Evolutionary conservation across 2,888 invertebrate species (phyloP), one percentile per base, ranked within the genome.

Genomic region (Heliconius hortense): DNA sequence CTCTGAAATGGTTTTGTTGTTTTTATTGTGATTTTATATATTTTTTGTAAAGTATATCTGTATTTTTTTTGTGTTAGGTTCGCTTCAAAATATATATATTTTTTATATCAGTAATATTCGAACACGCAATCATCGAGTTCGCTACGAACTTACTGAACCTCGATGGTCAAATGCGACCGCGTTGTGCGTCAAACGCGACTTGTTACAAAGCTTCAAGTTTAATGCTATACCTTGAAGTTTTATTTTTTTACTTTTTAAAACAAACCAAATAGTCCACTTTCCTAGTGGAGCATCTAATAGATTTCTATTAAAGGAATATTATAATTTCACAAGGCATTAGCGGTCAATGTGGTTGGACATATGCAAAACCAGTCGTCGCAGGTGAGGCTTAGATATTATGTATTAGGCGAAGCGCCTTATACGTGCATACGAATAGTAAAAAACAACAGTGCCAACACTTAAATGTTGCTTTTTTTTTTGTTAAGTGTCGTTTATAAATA

Each of bases 331-430:
- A 84, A 82, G 80, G 81, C 85, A 85, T 88, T 88, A 89, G 90
- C 86, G 89, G 90, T 90, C 83, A 81, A 80, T 90, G 90, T 87
- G 90, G 90, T 89, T 80, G 82, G 82, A 83, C 82, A 82, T 86
- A 88, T 87, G 89, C 87, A 87, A 88, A 90, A 89, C 90, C 89
- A 89, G 91, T 88, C 84, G 79, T 70, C 76, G 89, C 92, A 92
- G 89, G 88, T 92, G 92, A 89, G 84, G 84, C 82, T 84, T 84
- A 87, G 85, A 85, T 83, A 24, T 66, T 66, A 80, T 83, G 85
- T 89, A 90, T 90, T 90, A 90, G 85, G 79, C 77, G 80, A 84
- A 82, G 84, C 84, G 83, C 85, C 85, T 90, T 90, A 87, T 87
- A 93, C 91, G 88, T 69, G 31, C 31, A n/a, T 31, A 53, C 24